Evolutionary conservation across 2,113 vertebrate genomes (phyloP), one percentile per base, ranked within the genome.

Genomic region (Corythornis cristatus): DNA sequence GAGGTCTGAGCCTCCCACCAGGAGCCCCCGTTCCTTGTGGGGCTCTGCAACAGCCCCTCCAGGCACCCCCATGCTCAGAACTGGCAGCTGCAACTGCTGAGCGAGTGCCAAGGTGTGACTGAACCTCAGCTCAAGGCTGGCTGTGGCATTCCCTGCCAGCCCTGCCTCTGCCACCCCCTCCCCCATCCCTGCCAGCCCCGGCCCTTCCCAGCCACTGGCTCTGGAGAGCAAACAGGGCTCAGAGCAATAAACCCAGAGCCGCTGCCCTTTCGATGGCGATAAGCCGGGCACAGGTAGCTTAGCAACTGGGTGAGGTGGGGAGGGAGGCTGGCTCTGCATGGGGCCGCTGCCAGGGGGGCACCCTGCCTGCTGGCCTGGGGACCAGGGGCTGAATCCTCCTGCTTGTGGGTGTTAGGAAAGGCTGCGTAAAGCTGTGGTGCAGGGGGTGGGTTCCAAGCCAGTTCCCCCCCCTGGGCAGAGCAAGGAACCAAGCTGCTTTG

Each of bases 211-310:
- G 19, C 20, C 8, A 15, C 50, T 12, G 35, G 21, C 18, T 80
- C 62, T 57, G 29, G 67, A 93, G 61, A 81, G 92, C 56, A 94
- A 95, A 93, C 89, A 95, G 0, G 0, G 84, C 46, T 54, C 16
- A 31, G 89, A 1, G 31, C 93, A 92, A 91, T 95, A 90, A 96
- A 93, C 82, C 45, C 74, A 29, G n/a, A 73, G 96, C 72, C 68
- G 2, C 57, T 85, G 94, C 93, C 90, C 95, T 97, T 92, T 86
- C 5, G 94, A 93, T 94, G 92, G 64, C 1, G 95, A 90, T 97
- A 95, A 96, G 92, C 74, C 1, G 1, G 81, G 64, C 5, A 7
- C 21, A 5, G 83, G 96, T 95, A 79, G 61, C 96, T 93, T 97
- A 96, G 96, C 97, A 97, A 97, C 97, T 56, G 85, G 56, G 25